These are phyloP conservation scores for Cebuella pygmaea DNA, from an alignment of 2,797 vertebrate genomes.

Conservation along the genomic window DNA sequence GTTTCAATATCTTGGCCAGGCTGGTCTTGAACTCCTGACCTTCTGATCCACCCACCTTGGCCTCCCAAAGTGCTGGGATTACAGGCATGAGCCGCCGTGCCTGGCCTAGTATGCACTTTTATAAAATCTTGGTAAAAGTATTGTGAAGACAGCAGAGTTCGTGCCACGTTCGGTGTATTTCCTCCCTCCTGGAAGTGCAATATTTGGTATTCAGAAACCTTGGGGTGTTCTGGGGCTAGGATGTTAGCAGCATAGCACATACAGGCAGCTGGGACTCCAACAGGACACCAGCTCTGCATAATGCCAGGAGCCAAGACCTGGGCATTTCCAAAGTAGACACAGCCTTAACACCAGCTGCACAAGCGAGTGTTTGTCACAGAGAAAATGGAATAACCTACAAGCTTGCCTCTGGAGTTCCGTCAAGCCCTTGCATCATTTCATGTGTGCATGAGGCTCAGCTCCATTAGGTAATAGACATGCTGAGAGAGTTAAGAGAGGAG, in stretches of 20 bases:
- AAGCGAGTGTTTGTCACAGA: neutral
- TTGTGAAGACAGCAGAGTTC: neutral
- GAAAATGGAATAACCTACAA: neutral
- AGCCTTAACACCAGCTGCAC: neutral
- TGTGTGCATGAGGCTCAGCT: accelerated
- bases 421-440: neutral
- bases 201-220: neutral
- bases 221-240: neutral
- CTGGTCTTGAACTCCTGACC: too few relatives aligned
- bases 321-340: neutral
- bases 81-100: too few relatives aligned
- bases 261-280: neutral
- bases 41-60: too few relatives aligned
- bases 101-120: neutral
- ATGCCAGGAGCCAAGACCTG: neutral
- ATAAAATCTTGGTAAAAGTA: neutral
- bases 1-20: too few relatives aligned
- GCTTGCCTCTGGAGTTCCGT: neutral
- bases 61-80: too few relatives aligned
- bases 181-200: neutral
- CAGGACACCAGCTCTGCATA: neutral
- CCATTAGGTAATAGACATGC: neutral
- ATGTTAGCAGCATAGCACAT: too few relatives aligned
- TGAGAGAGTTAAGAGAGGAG: neutral
- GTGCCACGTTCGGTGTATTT: neutral